phyloP scores from a whole-genome alignment of 2,888 invertebrate species.

The Panzeria rudis region DNA sequence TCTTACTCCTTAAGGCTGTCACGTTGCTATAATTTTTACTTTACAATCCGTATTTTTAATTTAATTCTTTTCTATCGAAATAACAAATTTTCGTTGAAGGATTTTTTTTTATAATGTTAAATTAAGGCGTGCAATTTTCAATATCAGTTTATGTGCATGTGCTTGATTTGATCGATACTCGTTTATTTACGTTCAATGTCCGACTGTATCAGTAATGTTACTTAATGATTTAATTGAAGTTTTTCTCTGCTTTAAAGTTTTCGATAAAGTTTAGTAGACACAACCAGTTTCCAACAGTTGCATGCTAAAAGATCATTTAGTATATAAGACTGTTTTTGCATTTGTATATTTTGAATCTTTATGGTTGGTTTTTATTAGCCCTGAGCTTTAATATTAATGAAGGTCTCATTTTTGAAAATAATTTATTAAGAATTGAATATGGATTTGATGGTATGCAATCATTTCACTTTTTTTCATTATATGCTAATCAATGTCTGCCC shows the following conservation, averaged over 20 bases:
- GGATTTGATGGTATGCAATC: slow-evolving; percentile 47
- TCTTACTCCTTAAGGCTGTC: slow-evolving; percentile 71
- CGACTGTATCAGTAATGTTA: slow-evolving; percentile 55
- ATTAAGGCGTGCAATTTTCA: slow-evolving; percentile 64
- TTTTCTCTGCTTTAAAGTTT: slow-evolving; percentile 40
- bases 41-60: slow-evolving; percentile 57
- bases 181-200: slow-evolving; percentile 58
- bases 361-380: slow-evolving; percentile 41
- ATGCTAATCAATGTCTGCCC: slow-evolving; percentile 73
- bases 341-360: background rate
- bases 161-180: slow-evolving; percentile 45
- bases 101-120: slow-evolving; percentile 46
- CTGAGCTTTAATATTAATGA: slow-evolving; percentile 58
- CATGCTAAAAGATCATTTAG: slow-evolving; percentile 64
- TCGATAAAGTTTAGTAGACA: slow-evolving; percentile 29
- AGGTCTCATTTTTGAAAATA: slow-evolving; percentile 61
- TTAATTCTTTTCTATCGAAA: slow-evolving; percentile 62
- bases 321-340: slow-evolving; percentile 2
- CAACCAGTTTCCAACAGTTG: slow-evolving; percentile 60
- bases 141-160: slow-evolving; percentile 41
- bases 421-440: slow-evolving; percentile 63
- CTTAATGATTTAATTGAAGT: slow-evolving; percentile 74
- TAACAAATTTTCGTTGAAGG: slow-evolving; percentile 62
- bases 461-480: slow-evolving; percentile 43
- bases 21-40: slow-evolving; percentile 70